These are phyloP conservation scores for Azorinus chamasolen DNA, from an alignment of 2,888 invertebrate genomes.

Conservation along the genomic window DNA sequence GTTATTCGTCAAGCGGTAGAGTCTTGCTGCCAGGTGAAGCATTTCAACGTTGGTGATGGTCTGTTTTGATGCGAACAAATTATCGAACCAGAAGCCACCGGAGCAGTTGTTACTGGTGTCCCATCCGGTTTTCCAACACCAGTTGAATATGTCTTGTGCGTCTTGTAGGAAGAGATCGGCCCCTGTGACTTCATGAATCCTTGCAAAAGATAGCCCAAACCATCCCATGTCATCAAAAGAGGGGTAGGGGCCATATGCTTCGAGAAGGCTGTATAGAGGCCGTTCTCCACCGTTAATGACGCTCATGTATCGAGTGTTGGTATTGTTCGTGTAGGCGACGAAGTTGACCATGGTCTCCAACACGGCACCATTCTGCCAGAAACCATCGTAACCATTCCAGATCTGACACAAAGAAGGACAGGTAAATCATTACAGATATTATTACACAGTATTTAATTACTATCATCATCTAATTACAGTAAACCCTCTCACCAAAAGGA, in stretches of 20 bases:
- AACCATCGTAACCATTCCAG: constrained; percentile 76
- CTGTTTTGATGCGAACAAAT: constrained; percentile 61
- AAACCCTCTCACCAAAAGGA: too few relatives aligned
- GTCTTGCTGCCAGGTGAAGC: constrained; percentile 63
- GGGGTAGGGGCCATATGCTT: constrained; percentile 73
- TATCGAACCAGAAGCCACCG: constrained; percentile 74
- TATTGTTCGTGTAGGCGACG: constrained; percentile 64
- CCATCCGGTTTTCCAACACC: constrained; percentile 74
- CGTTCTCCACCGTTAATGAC: constrained; percentile 61
- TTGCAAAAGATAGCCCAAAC: constrained; percentile 68
- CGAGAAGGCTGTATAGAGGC: constrained; percentile 60
- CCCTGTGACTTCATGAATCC: constrained; percentile 66
- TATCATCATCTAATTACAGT: too few relatives aligned
- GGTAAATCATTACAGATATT: too few relatives aligned
- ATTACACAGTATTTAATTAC: too few relatives aligned
- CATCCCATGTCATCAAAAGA: constrained; percentile 77
- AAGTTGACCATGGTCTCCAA: constrained; percentile 72
- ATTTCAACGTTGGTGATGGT: constrained; percentile 72
- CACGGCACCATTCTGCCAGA: constrained; percentile 76
- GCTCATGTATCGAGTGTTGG: constrained; percentile 62
- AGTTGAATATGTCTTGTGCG: constrained; percentile 66
- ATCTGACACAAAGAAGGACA: constrained; percentile 45
- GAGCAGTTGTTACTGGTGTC: constrained; percentile 58
- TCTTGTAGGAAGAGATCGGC: constrained; percentile 57
- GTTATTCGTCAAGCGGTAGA: constrained; percentile 64